phyloP scores from a whole-genome alignment of 2,797 vertebrate species.

The Macroramphosus scolopax region DNA sequence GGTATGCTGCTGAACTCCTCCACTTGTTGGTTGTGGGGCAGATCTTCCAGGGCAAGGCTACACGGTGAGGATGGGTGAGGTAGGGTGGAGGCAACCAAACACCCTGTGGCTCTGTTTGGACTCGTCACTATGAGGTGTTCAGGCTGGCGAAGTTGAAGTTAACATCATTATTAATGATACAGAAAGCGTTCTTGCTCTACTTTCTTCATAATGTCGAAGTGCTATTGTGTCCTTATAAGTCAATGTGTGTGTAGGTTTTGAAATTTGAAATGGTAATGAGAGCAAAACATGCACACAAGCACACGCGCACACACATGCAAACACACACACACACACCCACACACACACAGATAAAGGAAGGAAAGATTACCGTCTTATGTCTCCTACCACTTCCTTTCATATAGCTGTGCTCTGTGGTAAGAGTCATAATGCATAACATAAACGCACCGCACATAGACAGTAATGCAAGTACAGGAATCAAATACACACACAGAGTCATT shows the following conservation, averaged over 20 bases:
- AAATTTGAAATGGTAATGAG: constrained; percentile 22
- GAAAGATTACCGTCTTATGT: constrained; percentile 58
- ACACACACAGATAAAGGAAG: constrained; percentile 50
- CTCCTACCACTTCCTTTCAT: constrained; percentile 77
- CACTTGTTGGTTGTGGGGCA: constrained; percentile 51
- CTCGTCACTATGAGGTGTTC: no score
- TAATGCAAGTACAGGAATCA: constrained; percentile 66
- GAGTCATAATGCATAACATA: constrained; percentile 72
- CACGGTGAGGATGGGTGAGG: constrained; percentile 5
- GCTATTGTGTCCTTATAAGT: no score
- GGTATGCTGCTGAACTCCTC: constrained; percentile 49
- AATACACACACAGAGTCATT: constrained; percentile 66
- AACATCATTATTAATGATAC: no score
- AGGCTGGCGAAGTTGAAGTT: no score
- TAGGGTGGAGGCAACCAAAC: constrained; percentile 17
- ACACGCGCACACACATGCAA: constrained; percentile 16
- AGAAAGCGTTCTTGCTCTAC: no score
- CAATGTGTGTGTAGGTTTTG: constrained; percentile 9
- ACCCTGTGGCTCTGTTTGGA: no score
- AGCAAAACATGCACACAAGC: constrained; percentile 22
- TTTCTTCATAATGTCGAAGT: no score
- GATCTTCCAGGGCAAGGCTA: no score
- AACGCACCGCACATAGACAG: constrained; percentile 63
- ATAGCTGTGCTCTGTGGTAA: constrained; percentile 65
- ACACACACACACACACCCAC: constrained; percentile 16